Base-by-base conservation (phyloP, 2,888 invertebrate genomes). In the Polydrusus pterygomalis region DNA sequence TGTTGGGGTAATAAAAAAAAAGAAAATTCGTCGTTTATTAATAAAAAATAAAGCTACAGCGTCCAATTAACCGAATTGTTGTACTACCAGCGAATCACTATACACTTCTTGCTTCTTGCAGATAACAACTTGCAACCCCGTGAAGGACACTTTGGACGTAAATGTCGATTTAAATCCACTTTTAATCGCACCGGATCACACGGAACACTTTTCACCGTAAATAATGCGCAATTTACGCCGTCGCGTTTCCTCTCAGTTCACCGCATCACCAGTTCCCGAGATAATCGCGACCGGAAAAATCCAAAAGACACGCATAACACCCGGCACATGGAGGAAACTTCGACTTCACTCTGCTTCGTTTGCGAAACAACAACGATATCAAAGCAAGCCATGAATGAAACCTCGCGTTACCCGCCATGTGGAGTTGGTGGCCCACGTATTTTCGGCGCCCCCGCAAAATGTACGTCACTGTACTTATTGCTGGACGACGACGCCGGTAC, bases 321-420 rank as follows among this genome's bases (percentile, higher is more conserved):
- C 58, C 51, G 67, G n/a, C n/a, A n/a, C 49, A 38, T 49, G 43
- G n/a, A 49, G 38, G 15, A 34, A 67, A 51, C 67, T 38, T 60
- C 18, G 58, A 64, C 70, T 70, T 70, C 56, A 70, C 74, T 54
- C 74, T 47, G 65, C 56, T 43, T 71, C 62, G 74, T 77, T 74
- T 74, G 75, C 74, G 77, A 77, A 77, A 77, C 77, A 77, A 77
- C 77, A 74, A 70, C 75, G 75, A 75, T 74, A 77, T 73, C 77
- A 70, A 77, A 73, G 65, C 62, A 56, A 75, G 75, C 76, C 72
- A 78, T 78, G 78, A 78, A 78, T 78, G 78, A 76, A 78, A 73
- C 74, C 47, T 58, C 20, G 65, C 60, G 51, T 34, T 63, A 40
- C 70, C 64, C 70, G 75, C 74, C 77, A 77, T 77, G 77, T 77